Conservation (phyloP, 2,888 invertebrate species). For the Suillia variegata region DNA sequence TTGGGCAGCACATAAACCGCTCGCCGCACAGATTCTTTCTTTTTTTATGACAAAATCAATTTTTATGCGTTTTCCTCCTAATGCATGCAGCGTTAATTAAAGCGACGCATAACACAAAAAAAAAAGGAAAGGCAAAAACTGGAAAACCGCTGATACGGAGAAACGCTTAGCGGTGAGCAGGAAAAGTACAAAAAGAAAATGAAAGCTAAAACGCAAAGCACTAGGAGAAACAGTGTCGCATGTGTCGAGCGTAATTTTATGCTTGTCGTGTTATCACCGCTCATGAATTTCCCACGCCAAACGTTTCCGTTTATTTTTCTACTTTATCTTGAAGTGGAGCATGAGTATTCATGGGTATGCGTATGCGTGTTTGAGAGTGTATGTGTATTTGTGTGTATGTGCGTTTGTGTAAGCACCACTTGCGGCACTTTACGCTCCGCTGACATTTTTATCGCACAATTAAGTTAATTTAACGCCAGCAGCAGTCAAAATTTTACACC, state of each 20-base stretch:
- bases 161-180: no score
- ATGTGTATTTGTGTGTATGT: no score
- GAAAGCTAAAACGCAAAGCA: no score
- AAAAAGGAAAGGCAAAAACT: no score
- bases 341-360: not conserved
- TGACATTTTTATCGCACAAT: slow-evolving; percentile 17
- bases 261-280: not conserved
- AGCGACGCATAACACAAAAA: not conserved
- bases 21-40: no score
- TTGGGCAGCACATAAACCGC: no score
- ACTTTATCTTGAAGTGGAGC: no score
- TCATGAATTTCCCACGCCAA: no score
- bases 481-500: not conserved
- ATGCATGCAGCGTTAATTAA: not conserved
- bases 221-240: no score
- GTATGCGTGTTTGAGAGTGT: not conserved
- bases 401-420: not conserved
- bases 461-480: slow-evolving; percentile 11
- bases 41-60: not conserved
- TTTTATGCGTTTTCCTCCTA: not conserved
- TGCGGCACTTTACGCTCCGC: slow-evolving; percentile 10
- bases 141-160: no score
- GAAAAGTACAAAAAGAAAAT: no score
- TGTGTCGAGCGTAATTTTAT: not conserved
- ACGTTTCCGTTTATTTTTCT: no score